These are phyloP conservation scores for Melipona beecheii DNA, from an alignment of 2,888 invertebrate species.

Conservation along the genomic window DNA sequence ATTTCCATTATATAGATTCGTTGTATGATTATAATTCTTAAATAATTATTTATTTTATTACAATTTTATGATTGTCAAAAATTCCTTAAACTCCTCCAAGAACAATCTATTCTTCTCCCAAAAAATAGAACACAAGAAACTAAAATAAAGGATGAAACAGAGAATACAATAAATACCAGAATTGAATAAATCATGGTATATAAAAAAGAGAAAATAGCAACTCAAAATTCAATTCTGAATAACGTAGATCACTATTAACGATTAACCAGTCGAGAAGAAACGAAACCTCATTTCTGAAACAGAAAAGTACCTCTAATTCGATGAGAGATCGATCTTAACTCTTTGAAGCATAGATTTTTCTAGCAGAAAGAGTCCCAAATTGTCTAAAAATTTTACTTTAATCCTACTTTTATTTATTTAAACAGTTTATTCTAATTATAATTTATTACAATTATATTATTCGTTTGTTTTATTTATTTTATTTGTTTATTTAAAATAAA, in stretches of 20 bases:
- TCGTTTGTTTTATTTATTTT: no score
- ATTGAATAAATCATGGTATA: not conserved
- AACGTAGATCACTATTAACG: not conserved
- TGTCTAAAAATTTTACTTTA: no score
- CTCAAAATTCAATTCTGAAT: not conserved
- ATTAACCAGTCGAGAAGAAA: not conserved
- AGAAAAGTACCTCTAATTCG: not conserved
- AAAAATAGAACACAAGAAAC: not conserved
- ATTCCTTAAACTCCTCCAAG: not conserved
- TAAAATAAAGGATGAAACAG: not conserved
- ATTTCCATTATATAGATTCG: no score
- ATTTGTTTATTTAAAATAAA: no score
- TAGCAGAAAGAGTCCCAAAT: no score
- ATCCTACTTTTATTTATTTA: no score
- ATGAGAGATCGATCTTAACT: not conserved
- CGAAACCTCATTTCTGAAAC: not conserved
- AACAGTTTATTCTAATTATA: no score
- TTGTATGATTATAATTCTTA: no score
- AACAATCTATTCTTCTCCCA: not conserved
- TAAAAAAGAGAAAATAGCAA: not conserved
- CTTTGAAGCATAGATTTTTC: not conserved
- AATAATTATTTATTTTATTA: no score
- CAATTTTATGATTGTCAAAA: not conserved
- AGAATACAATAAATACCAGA: not conserved
- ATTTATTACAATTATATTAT: no score